A percentile compares a stretch with the other conserved stretches of the same genome.
Conservation (phyloP, 2,797 vertebrate species). For the Ciconia nigra region DNA sequence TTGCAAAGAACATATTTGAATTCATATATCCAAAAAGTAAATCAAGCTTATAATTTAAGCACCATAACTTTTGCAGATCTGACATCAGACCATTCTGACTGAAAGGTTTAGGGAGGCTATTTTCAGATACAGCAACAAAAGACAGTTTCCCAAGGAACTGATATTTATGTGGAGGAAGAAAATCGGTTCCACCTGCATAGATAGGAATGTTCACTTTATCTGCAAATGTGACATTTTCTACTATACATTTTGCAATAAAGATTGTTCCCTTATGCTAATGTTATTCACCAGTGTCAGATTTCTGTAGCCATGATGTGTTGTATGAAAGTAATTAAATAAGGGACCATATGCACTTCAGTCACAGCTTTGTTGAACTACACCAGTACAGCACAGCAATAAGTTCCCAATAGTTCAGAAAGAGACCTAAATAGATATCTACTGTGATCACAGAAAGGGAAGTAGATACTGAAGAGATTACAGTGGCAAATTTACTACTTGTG, state of each 20-base stretch:
- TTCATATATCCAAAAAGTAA: constrained; percentile 13
- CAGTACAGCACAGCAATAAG: neutral
- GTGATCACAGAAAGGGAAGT: neutral
- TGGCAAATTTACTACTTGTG: neutral
- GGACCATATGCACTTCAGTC: neutral
- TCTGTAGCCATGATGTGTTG: neutral
- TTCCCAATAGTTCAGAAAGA: neutral
- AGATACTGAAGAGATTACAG: neutral
- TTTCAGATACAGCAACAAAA: constrained; percentile 2
- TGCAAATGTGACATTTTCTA: constrained; percentile 13
- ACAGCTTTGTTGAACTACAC: neutral
- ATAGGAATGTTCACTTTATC: constrained; percentile 12
- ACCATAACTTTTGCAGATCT: neutral
- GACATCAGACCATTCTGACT: neutral
- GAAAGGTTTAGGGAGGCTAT: constrained; percentile 1
- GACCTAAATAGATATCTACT: neutral
- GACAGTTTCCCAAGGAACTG: neutral
- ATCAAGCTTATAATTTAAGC: constrained; percentile 31
- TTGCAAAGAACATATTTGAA: constrained; percentile 33
- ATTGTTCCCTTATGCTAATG: neutral
- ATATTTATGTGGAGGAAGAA: neutral
- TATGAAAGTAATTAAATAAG: neutral
- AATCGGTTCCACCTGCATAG: neutral
- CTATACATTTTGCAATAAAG: neutral
- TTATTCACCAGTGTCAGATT: neutral